phyloP scores from a whole-genome alignment of 2,888 invertebrate species.

The Cheilosia variabilis region DNA sequence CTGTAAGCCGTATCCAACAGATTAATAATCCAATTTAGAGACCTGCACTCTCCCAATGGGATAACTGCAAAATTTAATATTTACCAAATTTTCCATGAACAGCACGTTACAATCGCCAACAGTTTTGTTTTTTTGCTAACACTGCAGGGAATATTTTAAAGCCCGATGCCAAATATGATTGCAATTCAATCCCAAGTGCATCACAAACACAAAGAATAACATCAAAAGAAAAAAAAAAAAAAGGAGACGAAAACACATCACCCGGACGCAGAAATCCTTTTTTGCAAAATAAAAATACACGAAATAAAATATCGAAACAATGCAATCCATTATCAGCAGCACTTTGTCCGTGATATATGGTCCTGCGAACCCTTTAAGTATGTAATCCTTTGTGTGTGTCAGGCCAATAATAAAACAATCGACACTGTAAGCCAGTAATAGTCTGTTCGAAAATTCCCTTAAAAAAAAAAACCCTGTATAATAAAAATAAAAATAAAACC shows the following conservation, averaged over 20 bases:
- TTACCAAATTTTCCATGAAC: not conserved
- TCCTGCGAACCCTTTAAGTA: constrained; percentile 49
- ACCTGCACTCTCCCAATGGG: not conserved
- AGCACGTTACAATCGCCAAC: not conserved
- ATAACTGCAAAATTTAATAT: constrained; percentile 1
- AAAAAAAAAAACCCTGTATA: not conserved
- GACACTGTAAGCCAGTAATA: constrained; percentile 57
- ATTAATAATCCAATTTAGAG: not conserved
- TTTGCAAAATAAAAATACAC: constrained; percentile 30
- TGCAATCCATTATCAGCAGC: constrained; percentile 69
- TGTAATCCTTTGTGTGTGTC: constrained; percentile 61
- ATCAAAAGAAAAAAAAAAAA: not conserved
- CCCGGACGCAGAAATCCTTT: not conserved
- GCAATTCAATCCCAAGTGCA: constrained; percentile 36
- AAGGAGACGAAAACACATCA: not conserved
- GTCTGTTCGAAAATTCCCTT: constrained; percentile 16
- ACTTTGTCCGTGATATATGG: constrained; percentile 50
- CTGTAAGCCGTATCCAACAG: no score
- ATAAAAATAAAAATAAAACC: constrained; percentile 8
- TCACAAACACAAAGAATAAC: constrained; percentile 20
- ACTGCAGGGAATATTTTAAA: constrained; percentile 33
- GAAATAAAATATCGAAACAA: constrained; percentile 69
- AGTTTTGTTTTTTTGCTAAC: not conserved
- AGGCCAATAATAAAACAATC: constrained; percentile 68
- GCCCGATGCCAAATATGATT: constrained; percentile 30